Base-by-base conservation (phyloP, 2,888 invertebrate genomes). In the Pantelozetes paolii region DNA sequence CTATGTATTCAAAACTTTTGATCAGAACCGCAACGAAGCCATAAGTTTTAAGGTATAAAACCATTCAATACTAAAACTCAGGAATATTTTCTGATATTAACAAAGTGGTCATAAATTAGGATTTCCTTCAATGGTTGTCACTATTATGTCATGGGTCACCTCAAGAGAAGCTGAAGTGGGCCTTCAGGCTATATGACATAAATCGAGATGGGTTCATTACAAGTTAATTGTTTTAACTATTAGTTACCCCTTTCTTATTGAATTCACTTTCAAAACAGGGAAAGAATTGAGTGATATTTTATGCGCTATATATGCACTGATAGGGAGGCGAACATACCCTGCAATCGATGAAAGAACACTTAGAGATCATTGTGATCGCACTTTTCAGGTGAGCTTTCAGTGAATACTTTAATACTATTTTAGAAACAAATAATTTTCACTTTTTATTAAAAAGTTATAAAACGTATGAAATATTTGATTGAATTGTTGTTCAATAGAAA, bases 201-300 rank as follows among this genome's bases (percentile, higher is more conserved):
- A 94, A 96, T 83, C 91, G 92, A 75, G 96, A 96, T 84, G 96
- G 96, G 28, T 91, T 88, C 83, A 92, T 96, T 79, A 94, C 94
- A 76, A 88, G 90, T 81, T n/a, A 57, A 30, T 3, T 1, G 1
- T 20, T 2, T 20, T 20, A 20, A 8, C 20, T n/a, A 54, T 13
- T 23, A 23, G 20, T 23, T 26, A 23, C 15, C 15, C 28, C 28
- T 26, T 28, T 18, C 18, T 62, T 62, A 62, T 62, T 62, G 23
- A 48, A 48, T 9, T 48, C 8, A 3, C 15, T 48, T 48, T 48
- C 15, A n/a, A 9, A 9, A 48, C 15, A 62, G 62, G 82, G 77
- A 94, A 95, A 79, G 96, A 96, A 85, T 93, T 96, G 94, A 90
- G 92, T 76, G 93, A 95, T 84, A 94, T 96, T 81, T 94, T 95